These are phyloP conservation scores for Philaenus spumarius DNA, from an alignment of 1,140 invertebrate genomes.

Conservation along the genomic window DNA sequence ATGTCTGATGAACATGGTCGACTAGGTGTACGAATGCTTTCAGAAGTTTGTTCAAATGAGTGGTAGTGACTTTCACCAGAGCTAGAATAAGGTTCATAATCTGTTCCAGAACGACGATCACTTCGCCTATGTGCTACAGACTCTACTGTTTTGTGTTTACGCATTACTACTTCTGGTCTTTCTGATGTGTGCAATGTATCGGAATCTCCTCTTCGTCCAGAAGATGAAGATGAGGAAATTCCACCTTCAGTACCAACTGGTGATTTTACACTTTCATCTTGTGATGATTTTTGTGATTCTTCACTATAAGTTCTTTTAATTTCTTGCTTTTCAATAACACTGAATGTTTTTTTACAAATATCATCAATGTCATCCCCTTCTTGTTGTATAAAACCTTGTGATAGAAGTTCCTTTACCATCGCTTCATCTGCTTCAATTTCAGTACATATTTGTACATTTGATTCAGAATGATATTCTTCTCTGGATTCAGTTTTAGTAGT, in stretches of 20 bases:
- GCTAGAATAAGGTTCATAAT: slow-evolving; percentile 71
- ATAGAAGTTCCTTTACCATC: slow-evolving; percentile 2
- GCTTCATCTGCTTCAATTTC: not conserved
- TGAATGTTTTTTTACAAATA: not conserved
- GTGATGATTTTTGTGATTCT: slow-evolving; percentile 34
- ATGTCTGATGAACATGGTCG: slow-evolving; percentile 81
- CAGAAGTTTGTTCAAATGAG: slow-evolving; percentile 69
- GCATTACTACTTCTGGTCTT: slow-evolving; percentile 34
- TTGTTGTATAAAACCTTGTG: slow-evolving; percentile 3
- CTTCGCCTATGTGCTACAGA: slow-evolving; percentile 12
- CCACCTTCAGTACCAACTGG: slow-evolving; percentile 31
- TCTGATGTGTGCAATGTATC: slow-evolving; percentile 23
- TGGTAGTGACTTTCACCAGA: slow-evolving; percentile 86
- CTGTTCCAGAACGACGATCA: slow-evolving; percentile 56
- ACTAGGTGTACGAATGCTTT: slow-evolving; percentile 55
- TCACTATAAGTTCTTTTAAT: slow-evolving; percentile 30
- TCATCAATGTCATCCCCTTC: not conserved
- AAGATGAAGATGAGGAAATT: slow-evolving; percentile 34
- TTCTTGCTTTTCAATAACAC: slow-evolving; percentile 1
- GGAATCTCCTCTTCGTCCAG: slow-evolving; percentile 31
- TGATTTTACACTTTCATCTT: slow-evolving; percentile 38
- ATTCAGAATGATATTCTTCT: slow-evolving; percentile 3
- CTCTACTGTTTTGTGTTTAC: slow-evolving; percentile 35
- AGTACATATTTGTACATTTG: not conserved
- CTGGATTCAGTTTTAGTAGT: slow-evolving; percentile 4